phyloP scores from a whole-genome alignment of 2,113 vertebrate genomes.

The Myotis yumanensis region DNA sequence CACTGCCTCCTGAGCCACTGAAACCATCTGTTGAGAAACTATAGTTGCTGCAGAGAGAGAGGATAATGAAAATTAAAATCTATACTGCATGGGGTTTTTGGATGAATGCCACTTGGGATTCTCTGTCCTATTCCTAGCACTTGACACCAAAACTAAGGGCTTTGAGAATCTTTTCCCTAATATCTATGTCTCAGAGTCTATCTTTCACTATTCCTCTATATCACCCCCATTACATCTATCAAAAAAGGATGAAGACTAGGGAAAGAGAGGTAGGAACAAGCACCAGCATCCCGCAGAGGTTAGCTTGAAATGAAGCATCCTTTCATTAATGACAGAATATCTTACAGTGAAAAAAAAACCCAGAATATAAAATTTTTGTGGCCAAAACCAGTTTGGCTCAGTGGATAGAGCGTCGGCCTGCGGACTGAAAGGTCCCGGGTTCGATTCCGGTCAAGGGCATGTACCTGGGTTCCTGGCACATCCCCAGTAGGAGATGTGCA shows the following conservation, averaged over 20 bases:
- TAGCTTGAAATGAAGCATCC: not conserved
- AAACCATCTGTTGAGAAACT: slow-evolving; percentile 96
- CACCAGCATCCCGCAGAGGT: not conserved
- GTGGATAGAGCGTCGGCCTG: no score
- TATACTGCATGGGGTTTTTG: not conserved
- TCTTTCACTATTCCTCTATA: not conserved
- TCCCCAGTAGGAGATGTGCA: no score
- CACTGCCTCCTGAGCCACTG: slow-evolving; percentile 87
- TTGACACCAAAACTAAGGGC: not conserved
- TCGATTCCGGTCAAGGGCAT: no score
- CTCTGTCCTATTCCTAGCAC: not conserved
- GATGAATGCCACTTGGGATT: not conserved
- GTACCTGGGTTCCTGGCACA: no score
- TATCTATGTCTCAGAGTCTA: not conserved
- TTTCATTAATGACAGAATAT: slow-evolving; percentile 3
- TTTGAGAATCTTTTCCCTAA: slow-evolving; percentile 23
- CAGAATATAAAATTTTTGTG: not conserved
- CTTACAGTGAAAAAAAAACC: not conserved
- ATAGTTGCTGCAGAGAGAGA: slow-evolving; percentile 89
- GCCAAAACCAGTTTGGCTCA: no score
- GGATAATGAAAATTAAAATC: slow-evolving; percentile 54
- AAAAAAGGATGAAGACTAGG: not conserved
- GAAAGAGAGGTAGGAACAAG: not conserved
- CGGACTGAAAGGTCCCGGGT: no score
- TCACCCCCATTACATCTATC: not conserved